Evolutionary conservation across 1,140 invertebrate genomes (phyloP).

Genomic region (Delia radicum): DNA sequence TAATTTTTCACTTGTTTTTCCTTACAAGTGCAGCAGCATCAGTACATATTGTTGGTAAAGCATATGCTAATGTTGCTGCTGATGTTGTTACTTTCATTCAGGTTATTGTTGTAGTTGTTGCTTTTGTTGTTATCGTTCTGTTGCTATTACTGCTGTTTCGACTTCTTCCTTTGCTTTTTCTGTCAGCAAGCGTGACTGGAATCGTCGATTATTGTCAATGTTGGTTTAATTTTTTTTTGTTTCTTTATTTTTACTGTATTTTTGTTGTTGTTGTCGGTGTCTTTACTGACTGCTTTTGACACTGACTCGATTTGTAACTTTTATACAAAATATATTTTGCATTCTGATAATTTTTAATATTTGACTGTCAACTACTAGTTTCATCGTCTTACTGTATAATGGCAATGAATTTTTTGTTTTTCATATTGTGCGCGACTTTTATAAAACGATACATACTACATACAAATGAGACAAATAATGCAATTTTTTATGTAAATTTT

Average conservation of each 20-base stretch:
- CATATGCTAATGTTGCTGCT: neutral
- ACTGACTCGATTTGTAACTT: constrained; percentile 7
- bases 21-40: neutral
- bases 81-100: neutral
- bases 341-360: neutral
- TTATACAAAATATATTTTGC: neutral
- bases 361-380: neutral
- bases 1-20: constrained; percentile 15
- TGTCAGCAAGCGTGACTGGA: constrained; percentile 3
- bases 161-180: neutral
- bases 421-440: neutral
- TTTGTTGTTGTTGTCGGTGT: neutral
- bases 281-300: neutral
- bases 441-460: neutral
- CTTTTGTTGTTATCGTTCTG: neutral
- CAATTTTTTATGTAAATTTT: neutral
- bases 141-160: neutral
- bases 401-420: too few relatives aligned
- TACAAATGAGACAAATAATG: neutral
- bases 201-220: constrained; percentile 12
- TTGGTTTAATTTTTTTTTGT: neutral
- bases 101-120: neutral
- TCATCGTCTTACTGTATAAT: neutral
- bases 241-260: neutral
- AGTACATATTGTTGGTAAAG: neutral